Conservation (phyloP, 2,113 vertebrate genomes). For the Phyllopteryx taeniolatus region DNA sequence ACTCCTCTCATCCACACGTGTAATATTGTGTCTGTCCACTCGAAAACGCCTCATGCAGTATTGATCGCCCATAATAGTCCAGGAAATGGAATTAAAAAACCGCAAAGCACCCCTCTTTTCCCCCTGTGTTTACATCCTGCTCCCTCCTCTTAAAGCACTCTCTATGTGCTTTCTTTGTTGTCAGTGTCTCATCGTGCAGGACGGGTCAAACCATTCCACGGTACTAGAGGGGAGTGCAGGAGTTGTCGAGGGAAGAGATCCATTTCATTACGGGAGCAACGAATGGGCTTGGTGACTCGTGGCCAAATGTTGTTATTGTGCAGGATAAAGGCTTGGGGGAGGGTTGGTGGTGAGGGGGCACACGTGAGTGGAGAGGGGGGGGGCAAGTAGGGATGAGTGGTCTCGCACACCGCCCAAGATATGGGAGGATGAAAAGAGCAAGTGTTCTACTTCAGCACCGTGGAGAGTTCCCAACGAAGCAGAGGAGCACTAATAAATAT, state of each 20-base stretch:
- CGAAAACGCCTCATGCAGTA: constrained; percentile 48
- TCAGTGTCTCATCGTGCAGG: constrained; percentile 31
- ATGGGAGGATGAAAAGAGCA: neutral
- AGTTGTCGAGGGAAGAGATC: constrained; percentile 14
- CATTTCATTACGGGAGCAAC: constrained; percentile 42
- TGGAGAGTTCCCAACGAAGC: constrained; percentile 49
- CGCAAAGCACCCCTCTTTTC: constrained; percentile 29
- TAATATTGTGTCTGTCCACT: constrained; percentile 20
- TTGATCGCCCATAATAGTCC: constrained; percentile 45
- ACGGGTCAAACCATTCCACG: constrained; percentile 65
- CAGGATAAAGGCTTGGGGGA: constrained; percentile 33
- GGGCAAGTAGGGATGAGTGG: neutral
- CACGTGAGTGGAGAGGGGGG: neutral
- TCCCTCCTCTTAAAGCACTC: constrained; percentile 19
- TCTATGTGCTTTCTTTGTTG: constrained; percentile 57
- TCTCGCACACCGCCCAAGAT: neutral
- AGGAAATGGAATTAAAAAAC: constrained; percentile 21
- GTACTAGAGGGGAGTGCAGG: neutral
- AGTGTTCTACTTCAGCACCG: constrained; percentile 55
- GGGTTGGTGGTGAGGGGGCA: neutral
- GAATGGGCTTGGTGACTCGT: constrained; percentile 61
- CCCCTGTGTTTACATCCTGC: constrained; percentile 59
- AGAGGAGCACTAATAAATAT: neutral
- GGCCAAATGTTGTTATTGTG: constrained; percentile 69
- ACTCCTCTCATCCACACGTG: constrained; percentile 46